Evolutionary conservation across 1,140 invertebrate species (phyloP).

Genomic region (Sycophaga agraensis): DNA sequence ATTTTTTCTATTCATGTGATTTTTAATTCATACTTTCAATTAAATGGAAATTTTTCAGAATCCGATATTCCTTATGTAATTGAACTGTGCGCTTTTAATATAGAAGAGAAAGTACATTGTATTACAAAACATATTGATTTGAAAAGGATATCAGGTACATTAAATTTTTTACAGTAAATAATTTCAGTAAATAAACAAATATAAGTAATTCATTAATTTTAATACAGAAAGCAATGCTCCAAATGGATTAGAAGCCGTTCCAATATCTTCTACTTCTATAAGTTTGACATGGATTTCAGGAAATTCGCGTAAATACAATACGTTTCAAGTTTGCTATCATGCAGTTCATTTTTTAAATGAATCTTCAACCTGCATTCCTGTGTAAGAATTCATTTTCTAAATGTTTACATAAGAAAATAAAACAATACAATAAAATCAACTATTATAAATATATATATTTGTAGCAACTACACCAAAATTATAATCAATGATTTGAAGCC

Average conservation of each 20-base stretch:
- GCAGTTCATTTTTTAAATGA: constrained; percentile 44
- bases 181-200: too few relatives aligned
- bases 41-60: constrained; percentile 34
- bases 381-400: constrained; percentile 30
- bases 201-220: not conserved
- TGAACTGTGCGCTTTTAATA: constrained; percentile 43
- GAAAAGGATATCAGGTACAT: constrained; percentile 25
- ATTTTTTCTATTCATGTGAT: not conserved
- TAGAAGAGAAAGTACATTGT: constrained; percentile 13
- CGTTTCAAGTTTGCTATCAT: constrained; percentile 59
- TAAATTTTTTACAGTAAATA: too few relatives aligned
- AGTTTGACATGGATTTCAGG: constrained; percentile 55
- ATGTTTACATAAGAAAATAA: not conserved
- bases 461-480: constrained; percentile 53
- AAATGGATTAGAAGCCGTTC: constrained; percentile 55
- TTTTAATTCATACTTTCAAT: not conserved
- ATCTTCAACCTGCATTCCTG: constrained; percentile 40
- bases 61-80: constrained; percentile 55
- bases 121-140: constrained; percentile 15
- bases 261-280: constrained; percentile 55
- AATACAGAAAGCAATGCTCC: constrained; percentile 42
- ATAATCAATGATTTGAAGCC: constrained; percentile 60
- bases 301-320: constrained; percentile 40
- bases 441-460: constrained; percentile 31
- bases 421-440: not conserved